Base-by-base conservation (phyloP, 1,140 invertebrate species). In the Dendrolimus kikuchii region DNA sequence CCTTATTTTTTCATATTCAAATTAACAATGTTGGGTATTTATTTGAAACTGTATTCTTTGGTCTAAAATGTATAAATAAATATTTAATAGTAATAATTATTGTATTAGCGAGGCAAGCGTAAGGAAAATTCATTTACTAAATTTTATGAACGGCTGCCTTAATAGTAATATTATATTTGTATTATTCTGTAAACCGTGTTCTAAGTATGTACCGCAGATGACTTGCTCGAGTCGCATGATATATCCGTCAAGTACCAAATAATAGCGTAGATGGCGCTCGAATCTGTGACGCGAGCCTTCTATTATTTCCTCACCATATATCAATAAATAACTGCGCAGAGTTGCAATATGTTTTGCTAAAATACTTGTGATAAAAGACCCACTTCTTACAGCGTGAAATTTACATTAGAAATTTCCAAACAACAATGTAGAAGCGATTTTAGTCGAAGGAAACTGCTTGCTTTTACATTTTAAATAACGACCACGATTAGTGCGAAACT, bases 21-120 rank as follows among this genome's bases (percentile, higher is more conserved):
- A 71, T 68, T 82, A 75, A 67, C 64, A 72, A 71, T 77, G 65
- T 74, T 81, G 73, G 73, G 70, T 75, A 77, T 86, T 83, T 80
- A 76, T 83, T 79, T 81, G 65, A 72, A 80, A 81, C 66, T 74
- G 64, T 77, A 57, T 79, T 78, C 76, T 81, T 64, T 71, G 68
- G 59, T 76, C 68, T 72, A 59, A 62, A 66, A 62, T 71, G 55
- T 70, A 69, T 69, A 48, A 69, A 66, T 74, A 71, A 62, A 57
- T 54, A 63, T 53, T 57, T 46, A 55, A 55, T 57, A 49, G 37
- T 48, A 48, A 58, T 56, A 51, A 41, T 60, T 38, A 43, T 55
- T 37, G 43, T 54, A 57, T 50, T 62, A 43, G 58, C 55, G 61
- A 69, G 67, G 67, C 70, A 69, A 57, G 62, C 64, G 59, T 66